These are phyloP conservation scores for Cabera pusaria DNA, from an alignment of 2,888 invertebrate genomes.

Conservation along the genomic window DNA sequence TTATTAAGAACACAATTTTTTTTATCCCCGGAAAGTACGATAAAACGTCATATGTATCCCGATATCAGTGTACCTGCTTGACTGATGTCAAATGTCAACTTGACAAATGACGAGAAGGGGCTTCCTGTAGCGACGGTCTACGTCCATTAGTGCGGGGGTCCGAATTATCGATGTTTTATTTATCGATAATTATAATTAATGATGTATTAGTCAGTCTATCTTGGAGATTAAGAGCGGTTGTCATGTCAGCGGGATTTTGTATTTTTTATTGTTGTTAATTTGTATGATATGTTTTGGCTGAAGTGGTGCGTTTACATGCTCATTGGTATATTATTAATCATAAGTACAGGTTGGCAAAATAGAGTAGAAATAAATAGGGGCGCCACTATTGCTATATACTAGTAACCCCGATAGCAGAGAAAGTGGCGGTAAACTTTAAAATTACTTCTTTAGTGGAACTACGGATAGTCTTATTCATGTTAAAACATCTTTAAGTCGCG, in stretches of 20 bases:
- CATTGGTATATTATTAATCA: too few relatives aligned
- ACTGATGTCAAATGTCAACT: slow-evolving; percentile 78
- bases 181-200: slow-evolving; percentile 62
- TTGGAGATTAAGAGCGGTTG: slow-evolving; percentile 45
- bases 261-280: slow-evolving; percentile 26
- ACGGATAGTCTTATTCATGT: too few relatives aligned
- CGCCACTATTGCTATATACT: too few relatives aligned
- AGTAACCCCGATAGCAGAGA: too few relatives aligned
- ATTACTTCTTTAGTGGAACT: too few relatives aligned
- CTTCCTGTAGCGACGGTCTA: slow-evolving; percentile 72
- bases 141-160: slow-evolving; percentile 56
- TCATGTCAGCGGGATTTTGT: slow-evolving; percentile 36
- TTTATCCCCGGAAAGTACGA: too few relatives aligned
- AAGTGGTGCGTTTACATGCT: too few relatives aligned
- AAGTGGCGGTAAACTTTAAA: too few relatives aligned
- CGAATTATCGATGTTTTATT: slow-evolving; percentile 52
- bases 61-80: slow-evolving; percentile 57
- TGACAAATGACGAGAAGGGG: slow-evolving; percentile 72
- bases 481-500: too few relatives aligned
- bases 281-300: slow-evolving; percentile 2
- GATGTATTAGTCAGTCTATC: slow-evolving; percentile 41
- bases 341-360: too few relatives aligned
- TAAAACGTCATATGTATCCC: slow-evolving; percentile 34
- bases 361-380: too few relatives aligned
- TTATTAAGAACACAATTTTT: too few relatives aligned